Base-by-base conservation (phyloP, 2,797 vertebrate species). In the Podarcis siculus region DNA sequence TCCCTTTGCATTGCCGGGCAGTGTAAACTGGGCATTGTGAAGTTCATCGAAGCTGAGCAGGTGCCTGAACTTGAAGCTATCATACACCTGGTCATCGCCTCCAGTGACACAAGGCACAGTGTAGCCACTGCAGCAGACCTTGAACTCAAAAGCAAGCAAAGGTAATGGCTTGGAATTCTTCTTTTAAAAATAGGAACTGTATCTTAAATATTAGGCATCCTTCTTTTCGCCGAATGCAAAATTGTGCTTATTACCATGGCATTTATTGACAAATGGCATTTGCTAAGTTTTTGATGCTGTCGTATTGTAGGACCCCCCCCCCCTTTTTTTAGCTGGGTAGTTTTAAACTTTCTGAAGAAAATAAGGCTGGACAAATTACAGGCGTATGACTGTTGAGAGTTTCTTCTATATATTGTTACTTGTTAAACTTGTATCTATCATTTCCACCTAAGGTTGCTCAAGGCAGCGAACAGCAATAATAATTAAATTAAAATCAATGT, bases 1-100 rank as follows among this genome's bases (percentile, higher is more conserved):
- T 92, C n/a, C 8, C 32, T 17, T 21, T 61, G 0, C 67, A 1
- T 71, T 94, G 61, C 83, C 94, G 19, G 92, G 85, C 96, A 99
- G 99, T 99, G 99, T 96, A 99, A 99, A 87, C 94, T 99, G 95
- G 99, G 99, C 21, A 98, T 99, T 82, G 98, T 99, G 93, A 99
- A 99, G 94, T 99, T 99, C 95, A 98, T 99, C 76, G 98, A 99
- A 94, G 98, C 98, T 4, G 98, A 98, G 90, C 98, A 99, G 95
- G 98, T 99, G 61, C 98, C 98, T 4, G 99, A 99, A 92, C 97
- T 99, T 45, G 99, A 99, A 96, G 98, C 98, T 0, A 98, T 99
- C 90, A 97, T 99, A 92, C 99, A 99, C 94, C 95, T 99, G 94
- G 98, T 99, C 83, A 97, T 99, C 80, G 99, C 99, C 1, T 99